A percentile compares a stretch with the other conserved stretches of the same genome.
These are phyloP conservation scores for Phoronis australis DNA, from an alignment of 2,888 invertebrate genomes.

Conservation along the genomic window DNA sequence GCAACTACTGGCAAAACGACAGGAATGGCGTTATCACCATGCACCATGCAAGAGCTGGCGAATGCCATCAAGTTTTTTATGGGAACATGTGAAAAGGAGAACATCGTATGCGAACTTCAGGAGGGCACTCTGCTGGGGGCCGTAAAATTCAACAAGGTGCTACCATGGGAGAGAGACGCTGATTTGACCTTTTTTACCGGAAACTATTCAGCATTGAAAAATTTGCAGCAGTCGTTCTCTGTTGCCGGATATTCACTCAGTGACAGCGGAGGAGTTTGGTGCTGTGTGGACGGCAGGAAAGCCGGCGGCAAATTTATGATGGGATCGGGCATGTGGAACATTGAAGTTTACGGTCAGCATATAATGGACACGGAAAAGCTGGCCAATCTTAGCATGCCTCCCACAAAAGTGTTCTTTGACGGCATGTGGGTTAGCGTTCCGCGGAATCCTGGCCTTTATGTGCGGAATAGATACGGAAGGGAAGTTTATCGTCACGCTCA, in stretches of 20 bases:
- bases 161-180: constrained; percentile 47
- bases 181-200: constrained; percentile 28
- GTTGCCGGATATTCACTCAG: constrained; percentile 13
- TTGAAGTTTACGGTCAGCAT: constrained; percentile 38
- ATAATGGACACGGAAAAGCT: constrained; percentile 26
- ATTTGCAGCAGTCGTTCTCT: constrained; percentile 10
- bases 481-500: constrained; percentile 39
- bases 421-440: constrained; percentile 35
- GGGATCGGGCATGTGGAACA: constrained; percentile 19
- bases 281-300: constrained; percentile 20
- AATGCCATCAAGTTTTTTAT: constrained; percentile 22
- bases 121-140: constrained; percentile 43
- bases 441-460: constrained; percentile 39
- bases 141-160: constrained; percentile 39
- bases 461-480: constrained; percentile 36
- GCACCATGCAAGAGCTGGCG: constrained; percentile 29
- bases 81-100: constrained; percentile 20
- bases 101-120: constrained; percentile 33
- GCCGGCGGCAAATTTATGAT: constrained; percentile 26
- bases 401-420: constrained; percentile 28
- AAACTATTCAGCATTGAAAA: constrained; percentile 22
- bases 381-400: constrained; percentile 13
- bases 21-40: constrained; percentile 24
- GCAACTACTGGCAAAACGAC: background rate
- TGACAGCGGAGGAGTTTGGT: constrained; percentile 9